Conservation (phyloP, 2,113 vertebrate genomes). For the Corythaixoides concolor region DNA sequence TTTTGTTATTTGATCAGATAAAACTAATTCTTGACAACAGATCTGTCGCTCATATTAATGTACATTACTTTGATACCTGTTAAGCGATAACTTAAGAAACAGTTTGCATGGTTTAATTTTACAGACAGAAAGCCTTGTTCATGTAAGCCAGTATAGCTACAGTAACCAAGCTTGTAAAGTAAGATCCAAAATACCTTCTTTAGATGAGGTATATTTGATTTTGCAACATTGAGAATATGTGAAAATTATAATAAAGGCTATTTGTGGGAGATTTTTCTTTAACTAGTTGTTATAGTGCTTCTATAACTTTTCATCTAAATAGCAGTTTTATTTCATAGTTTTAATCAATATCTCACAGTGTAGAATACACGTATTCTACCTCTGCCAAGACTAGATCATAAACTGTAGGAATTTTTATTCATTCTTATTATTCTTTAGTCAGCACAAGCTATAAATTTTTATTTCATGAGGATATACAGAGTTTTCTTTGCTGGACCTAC, state of each 20-base stretch:
- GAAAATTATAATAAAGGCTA: background rate
- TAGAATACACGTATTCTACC: background rate
- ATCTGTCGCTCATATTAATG: too few species aligned
- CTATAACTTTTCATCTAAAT: background rate
- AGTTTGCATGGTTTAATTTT: background rate
- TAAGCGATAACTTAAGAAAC: background rate
- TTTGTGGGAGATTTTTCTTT: background rate
- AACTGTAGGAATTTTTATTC: background rate
- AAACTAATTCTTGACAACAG: background rate
- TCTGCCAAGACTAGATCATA: background rate
- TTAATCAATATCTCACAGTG: constrained; percentile 44
- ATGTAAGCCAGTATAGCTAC: background rate
- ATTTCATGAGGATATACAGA: background rate
- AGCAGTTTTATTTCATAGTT: constrained; percentile 38
- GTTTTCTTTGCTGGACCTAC: background rate
- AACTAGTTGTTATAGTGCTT: background rate
- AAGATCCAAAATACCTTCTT: background rate
- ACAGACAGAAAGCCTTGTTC: background rate
- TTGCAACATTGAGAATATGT: background rate
- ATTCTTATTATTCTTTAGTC: background rate
- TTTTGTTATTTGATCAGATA: background rate
- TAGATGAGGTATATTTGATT: background rate
- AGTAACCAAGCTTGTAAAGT: background rate
- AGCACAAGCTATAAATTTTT: background rate
- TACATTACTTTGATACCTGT: too few species aligned